Evolutionary conservation across 2,888 invertebrate species (phyloP).

Genomic region (Frankliniella intonsa): DNA sequence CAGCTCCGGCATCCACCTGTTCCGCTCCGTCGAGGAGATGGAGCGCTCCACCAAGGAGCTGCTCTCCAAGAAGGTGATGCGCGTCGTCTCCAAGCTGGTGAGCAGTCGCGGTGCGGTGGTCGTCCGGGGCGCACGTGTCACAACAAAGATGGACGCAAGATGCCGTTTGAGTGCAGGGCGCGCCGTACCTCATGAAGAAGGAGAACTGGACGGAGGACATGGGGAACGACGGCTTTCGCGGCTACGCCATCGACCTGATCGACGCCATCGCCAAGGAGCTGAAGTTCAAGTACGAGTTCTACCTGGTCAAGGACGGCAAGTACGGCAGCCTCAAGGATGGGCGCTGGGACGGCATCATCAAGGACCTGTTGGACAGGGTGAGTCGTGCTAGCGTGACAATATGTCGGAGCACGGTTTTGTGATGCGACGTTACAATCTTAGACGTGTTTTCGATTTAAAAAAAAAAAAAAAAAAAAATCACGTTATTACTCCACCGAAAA

Average conservation of each 20-base stretch:
- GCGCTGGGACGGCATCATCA: slow-evolving; percentile 74
- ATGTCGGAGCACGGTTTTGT: no score
- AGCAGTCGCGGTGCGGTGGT: not conserved
- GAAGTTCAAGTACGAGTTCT: slow-evolving; percentile 65
- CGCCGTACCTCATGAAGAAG: slow-evolving; percentile 63
- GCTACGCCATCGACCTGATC: slow-evolving; percentile 88
- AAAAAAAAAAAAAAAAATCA: no score
- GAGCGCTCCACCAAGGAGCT: slow-evolving; percentile 7
- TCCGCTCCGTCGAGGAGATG: slow-evolving; percentile 19
- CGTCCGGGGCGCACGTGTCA: no score
- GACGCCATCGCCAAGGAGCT: slow-evolving; percentile 68
- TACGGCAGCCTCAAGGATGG: slow-evolving; percentile 68
- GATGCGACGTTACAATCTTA: no score
- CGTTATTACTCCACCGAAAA: no score
- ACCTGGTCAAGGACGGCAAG: slow-evolving; percentile 63
- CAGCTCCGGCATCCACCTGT: slow-evolving; percentile 18
- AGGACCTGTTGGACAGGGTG: slow-evolving; percentile 69
- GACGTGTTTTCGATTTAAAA: no score
- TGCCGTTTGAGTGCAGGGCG: slow-evolving; percentile 49
- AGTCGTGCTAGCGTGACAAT: no score
- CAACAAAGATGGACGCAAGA: no score
- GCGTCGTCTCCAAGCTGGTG: slow-evolving; percentile 2
- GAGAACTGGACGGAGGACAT: slow-evolving; percentile 55
- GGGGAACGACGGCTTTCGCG: slow-evolving; percentile 77
- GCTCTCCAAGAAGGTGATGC: slow-evolving; percentile 23